Evolutionary conservation across 2,797 vertebrate species (phyloP).

Genomic region (Semaprochilodus insignis): DNA sequence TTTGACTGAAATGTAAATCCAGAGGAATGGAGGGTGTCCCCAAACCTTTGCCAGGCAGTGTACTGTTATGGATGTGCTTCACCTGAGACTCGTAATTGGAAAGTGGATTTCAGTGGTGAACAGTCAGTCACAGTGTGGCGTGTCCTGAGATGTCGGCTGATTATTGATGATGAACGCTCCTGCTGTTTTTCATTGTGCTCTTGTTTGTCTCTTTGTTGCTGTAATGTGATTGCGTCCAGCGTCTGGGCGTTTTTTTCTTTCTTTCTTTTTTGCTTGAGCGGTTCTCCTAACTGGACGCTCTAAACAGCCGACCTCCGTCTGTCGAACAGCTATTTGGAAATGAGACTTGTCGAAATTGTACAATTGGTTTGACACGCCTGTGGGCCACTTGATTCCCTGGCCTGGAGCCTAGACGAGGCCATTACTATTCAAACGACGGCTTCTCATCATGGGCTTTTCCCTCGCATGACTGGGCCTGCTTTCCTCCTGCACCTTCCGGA

Average conservation of each 20-base stretch:
- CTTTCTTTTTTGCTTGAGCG: constrained; percentile 9
- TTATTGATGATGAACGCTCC: not conserved
- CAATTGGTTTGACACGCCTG: constrained; percentile 60
- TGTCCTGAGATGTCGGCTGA: not conserved
- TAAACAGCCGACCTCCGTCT: constrained; percentile 44
- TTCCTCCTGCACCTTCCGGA: constrained; percentile 6
- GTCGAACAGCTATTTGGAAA: constrained; percentile 46
- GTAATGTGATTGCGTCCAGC: constrained; percentile 37
- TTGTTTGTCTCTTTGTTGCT: constrained; percentile 11
- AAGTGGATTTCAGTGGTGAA: too few relatives aligned
- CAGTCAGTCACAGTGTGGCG: not conserved
- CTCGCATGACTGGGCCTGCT: constrained; percentile 14
- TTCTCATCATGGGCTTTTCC: constrained; percentile 45
- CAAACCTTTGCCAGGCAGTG: too few relatives aligned
- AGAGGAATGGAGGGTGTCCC: too few relatives aligned
- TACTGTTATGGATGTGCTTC: too few relatives aligned
- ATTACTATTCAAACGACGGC: constrained; percentile 69
- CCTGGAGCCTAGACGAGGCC: constrained; percentile 61
- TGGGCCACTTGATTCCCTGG: constrained; percentile 61
- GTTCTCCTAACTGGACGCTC: constrained; percentile 28
- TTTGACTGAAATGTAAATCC: too few relatives aligned
- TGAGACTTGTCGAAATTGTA: constrained; percentile 55
- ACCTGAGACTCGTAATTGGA: too few relatives aligned
- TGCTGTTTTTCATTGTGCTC: not conserved
- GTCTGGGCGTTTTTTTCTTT: constrained; percentile 10